Base-by-base conservation (phyloP, 2,113 vertebrate genomes). In the Mirza zaza region DNA sequence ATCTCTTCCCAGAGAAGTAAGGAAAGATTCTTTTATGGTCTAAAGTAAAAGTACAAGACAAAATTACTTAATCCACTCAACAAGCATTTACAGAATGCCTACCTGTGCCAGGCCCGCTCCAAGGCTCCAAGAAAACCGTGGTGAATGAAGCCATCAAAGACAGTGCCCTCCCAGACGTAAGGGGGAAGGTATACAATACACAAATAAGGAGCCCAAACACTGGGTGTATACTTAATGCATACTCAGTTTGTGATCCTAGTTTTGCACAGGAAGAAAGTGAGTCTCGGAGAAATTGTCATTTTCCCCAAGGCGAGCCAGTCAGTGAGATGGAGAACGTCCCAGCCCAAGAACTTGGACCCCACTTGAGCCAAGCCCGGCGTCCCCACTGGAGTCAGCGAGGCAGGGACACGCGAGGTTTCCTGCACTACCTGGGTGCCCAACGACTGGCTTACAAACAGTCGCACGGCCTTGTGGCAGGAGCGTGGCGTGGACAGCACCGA, bases 401-500 rank as follows among this genome's bases (percentile, higher is more conserved):
- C 25, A 93, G 71, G n/a, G 50, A 50, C 6, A 0, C 25, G 3
- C 0, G 3, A 73, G 57, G 6, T 5, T 67, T 13, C 39, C 5
- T 8, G 8, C 27, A 17, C 73, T 1, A 14, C 8, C 10, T 7
- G 12, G 25, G 55, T 5, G 14, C 55, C 82, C 71, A 0, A 1
- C 23, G 42, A 52, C 59, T 12, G 57, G 57, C 67, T 76, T 9
- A 21, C 17, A 4, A 17, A n/a, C 34, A 61, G 57, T 9, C 25
- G n/a, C 18, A 5, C 6, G 0, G 25, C 59, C 34, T 50, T 0
- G 50, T 6, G 65, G 8, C 71, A 21, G 39, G 81, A 23, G 65
- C 6, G 45, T 45, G 55, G 27, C n/a, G 39, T 39, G 1, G 45
- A 42, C 55, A 23, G 6, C 27, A 13, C 1, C 3, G 17, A 34